Percentiles rank a stretch among this genome's conserved stretches.
Evolutionary conservation across 2,888 invertebrate species (phyloP).

Genomic region (Oxyteleia sp.): DNA sequence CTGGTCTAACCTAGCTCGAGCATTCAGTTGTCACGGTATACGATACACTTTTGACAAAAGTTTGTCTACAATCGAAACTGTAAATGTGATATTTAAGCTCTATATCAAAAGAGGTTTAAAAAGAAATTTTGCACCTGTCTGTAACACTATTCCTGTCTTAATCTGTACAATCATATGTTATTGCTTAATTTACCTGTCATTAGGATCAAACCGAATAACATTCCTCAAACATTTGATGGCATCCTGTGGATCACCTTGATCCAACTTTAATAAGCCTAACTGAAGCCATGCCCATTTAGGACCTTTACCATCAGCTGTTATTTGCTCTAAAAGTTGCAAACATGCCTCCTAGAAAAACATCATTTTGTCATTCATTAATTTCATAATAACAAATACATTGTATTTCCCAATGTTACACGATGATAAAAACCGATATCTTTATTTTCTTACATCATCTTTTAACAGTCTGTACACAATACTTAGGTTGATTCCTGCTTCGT

Average conservation of each 20-base stretch:
- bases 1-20: too few species aligned
- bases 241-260: constrained; percentile 91
- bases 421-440: too few species aligned
- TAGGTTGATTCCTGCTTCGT: constrained; percentile 91
- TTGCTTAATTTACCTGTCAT: constrained; percentile 91
- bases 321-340: constrained; percentile 89
- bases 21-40: too few species aligned
- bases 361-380: neutral
- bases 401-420: too few species aligned
- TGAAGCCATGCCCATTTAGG: constrained; percentile 94
- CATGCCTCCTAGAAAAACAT: constrained; percentile 89
- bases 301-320: constrained; percentile 87
- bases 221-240: constrained; percentile 93
- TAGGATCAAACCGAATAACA: constrained; percentile 91
- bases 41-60: too few species aligned
- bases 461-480: constrained; percentile 92
- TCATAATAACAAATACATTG: too few species aligned
- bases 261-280: constrained; percentile 94
- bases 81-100: too few species aligned
- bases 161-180: too few species aligned
- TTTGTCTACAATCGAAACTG: too few species aligned
- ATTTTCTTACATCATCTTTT: constrained; percentile 89
- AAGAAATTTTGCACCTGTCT: too few species aligned
- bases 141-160: too few species aligned
- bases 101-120: too few species aligned